Base-by-base conservation (phyloP, 2,888 invertebrate species). In the Aporophyla lueneburgensis region DNA sequence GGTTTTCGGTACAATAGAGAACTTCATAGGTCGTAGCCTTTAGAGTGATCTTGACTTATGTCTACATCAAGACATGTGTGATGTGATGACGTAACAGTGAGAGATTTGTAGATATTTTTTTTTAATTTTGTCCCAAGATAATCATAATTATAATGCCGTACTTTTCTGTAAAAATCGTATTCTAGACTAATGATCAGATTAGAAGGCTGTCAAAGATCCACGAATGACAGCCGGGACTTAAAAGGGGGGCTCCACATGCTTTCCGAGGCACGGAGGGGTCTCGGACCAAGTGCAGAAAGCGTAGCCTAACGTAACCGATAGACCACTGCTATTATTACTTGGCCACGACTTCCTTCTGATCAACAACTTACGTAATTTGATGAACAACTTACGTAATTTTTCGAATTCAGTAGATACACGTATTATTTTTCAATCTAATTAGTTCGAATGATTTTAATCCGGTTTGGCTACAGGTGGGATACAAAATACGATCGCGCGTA, bases 401-500 rank as follows among this genome's bases (percentile, higher is more conserved):
- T n/a, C n/a, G n/a, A 33, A 21, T 49, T 43, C 5, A 56, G 24
- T 21, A 27, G 4, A 21, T 21, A 27, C 4, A 21, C 0, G 19
- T 51, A 51, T 65, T 58, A 51, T 53, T 27, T 71, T 70, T 27
- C n/a, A 27, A 43, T 21, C 1, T 21, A 33, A 59, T 33, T 19
- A 53, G 24, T n/a, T 53, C 43, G 19, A 2, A 43, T 51, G 24
- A 59, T 40, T 12, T 3, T 49, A 65, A 43, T 54, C n/a, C 63
- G 7, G 33, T 40, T 59, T 68, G 40, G 0, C 6, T 7, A 61
- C 27, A 53, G 40, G 56, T 76, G 21, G n/a, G 40, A 70, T 74
- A 80, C 74, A 70, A 74, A 77, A 74, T 61, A 80, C 63, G 68
- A 66, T 54, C 49, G 43, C 49, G 58, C 71, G 66, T 68, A 72